Percentiles rank a stretch among this genome's conserved stretches.
Conservation (phyloP, 2,113 vertebrate genomes). For the Arizona elegans region DNA sequence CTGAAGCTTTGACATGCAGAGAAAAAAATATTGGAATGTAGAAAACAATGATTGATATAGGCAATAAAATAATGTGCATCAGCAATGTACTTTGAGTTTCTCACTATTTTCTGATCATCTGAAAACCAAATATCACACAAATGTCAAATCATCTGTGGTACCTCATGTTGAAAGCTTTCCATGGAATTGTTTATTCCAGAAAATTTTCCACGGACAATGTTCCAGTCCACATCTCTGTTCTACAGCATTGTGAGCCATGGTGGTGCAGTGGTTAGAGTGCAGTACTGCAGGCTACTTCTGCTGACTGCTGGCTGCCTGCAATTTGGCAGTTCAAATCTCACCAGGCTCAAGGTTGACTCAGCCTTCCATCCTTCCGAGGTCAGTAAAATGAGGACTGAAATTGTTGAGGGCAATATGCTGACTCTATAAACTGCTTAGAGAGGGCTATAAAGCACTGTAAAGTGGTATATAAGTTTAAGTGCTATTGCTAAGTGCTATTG, state of each 20-base stretch:
- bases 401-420: too few relatives aligned
- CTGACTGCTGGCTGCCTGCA: too few relatives aligned
- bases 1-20: background rate
- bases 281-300: too few relatives aligned
- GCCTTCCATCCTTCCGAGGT: too few relatives aligned
- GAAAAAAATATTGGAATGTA: background rate
- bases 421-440: too few relatives aligned
- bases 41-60: background rate
- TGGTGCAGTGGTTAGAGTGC: too few relatives aligned
- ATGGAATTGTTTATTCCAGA: background rate
- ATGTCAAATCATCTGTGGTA: background rate
- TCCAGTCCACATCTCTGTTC: background rate
- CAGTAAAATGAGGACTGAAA: too few relatives aligned
- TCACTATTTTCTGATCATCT: background rate
- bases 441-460: too few relatives aligned
- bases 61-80: background rate
- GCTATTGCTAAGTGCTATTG: background rate
- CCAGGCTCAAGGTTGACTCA: too few relatives aligned
- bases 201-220: background rate
- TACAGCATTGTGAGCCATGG: background rate
- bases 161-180: background rate
- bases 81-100: background rate
- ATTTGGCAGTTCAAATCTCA: too few relatives aligned
- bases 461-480: too few relatives aligned
- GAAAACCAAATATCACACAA: background rate